phyloP scores from a whole-genome alignment of 2,113 vertebrate species.

The Orycteropus afer region DNA sequence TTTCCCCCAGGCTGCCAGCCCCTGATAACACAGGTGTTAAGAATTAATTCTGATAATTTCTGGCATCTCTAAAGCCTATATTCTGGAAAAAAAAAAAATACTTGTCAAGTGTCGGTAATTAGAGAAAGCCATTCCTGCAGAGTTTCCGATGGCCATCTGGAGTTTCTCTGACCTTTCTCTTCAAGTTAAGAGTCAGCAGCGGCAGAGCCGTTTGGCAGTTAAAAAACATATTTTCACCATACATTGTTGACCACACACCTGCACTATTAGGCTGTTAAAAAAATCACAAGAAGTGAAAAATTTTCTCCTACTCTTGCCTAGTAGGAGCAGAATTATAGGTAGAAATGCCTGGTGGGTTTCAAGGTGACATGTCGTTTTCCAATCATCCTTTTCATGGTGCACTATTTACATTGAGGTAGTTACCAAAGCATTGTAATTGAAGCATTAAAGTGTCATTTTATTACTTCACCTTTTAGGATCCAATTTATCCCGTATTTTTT shows the following conservation, averaged over 20 bases:
- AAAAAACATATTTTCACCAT: slow-evolving; percentile 60
- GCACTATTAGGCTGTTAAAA: slow-evolving; percentile 41
- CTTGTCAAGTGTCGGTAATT: slow-evolving; percentile 59
- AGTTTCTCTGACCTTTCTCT: slow-evolving; percentile 61
- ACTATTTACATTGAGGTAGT: slow-evolving; percentile 5
- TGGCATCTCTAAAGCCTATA: slow-evolving; percentile 7
- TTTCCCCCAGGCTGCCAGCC: not conserved
- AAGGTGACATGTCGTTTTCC: slow-evolving; percentile 69
- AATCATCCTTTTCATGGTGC: slow-evolving; percentile 38
- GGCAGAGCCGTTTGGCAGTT: slow-evolving; percentile 3
- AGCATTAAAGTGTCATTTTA: slow-evolving; percentile 68
- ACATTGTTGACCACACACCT: slow-evolving; percentile 52
- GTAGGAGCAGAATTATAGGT: slow-evolving; percentile 48
- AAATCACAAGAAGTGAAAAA: slow-evolving; percentile 43
- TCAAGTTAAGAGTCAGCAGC: slow-evolving; percentile 48
- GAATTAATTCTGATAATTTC: slow-evolving; percentile 57
- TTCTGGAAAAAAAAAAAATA: not conserved
- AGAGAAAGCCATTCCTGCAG: slow-evolving; percentile 53
- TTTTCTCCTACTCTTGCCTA: not conserved
- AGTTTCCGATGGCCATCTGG: slow-evolving; percentile 32
- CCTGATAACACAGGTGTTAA: slow-evolving; percentile 49
- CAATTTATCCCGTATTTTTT: slow-evolving; percentile 63
- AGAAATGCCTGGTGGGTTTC: slow-evolving; percentile 65
- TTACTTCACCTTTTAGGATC: slow-evolving; percentile 73
- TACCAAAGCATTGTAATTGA: slow-evolving; percentile 58